phyloP scores from a whole-genome alignment of 2,113 vertebrate species.

The Oncorhynchus mykiss region DNA sequence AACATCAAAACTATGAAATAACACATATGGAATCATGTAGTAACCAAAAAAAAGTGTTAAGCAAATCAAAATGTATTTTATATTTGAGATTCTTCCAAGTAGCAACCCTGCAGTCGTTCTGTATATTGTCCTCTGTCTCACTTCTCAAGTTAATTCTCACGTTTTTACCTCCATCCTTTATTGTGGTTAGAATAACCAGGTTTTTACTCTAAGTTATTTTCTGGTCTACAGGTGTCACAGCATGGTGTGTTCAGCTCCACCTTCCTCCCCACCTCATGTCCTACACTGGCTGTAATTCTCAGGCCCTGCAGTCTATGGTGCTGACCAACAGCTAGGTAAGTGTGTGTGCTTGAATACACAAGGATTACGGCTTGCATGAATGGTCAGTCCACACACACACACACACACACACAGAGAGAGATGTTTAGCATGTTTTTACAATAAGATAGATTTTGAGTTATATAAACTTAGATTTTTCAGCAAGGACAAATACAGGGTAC shows the following conservation, averaged over 20 bases:
- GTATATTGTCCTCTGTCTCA: not conserved
- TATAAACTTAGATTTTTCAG: too few species aligned
- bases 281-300: too few species aligned
- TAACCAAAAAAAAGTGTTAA: too few species aligned
- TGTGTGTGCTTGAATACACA: not conserved
- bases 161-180: not conserved
- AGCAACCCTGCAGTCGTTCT: not conserved
- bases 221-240: not conserved
- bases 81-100: too few species aligned
- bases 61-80: too few species aligned
- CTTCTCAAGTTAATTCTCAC: not conserved
- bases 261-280: not conserved
- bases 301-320: not conserved
- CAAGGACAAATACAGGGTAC: too few species aligned
- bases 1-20: too few species aligned
- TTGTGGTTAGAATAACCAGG: not conserved
- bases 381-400: not conserved
- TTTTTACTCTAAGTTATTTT: not conserved
- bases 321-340: not conserved
- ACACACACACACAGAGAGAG: too few species aligned
- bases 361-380: not conserved
- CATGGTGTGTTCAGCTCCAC: not conserved
- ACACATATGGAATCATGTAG: too few species aligned
- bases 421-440: too few species aligned
- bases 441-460: too few species aligned